Percentiles rank a stretch among this genome's conserved stretches.
Evolutionary conservation across 2,113 vertebrate species (phyloP).

Genomic region (Chiloscyllium plagiosum): DNA sequence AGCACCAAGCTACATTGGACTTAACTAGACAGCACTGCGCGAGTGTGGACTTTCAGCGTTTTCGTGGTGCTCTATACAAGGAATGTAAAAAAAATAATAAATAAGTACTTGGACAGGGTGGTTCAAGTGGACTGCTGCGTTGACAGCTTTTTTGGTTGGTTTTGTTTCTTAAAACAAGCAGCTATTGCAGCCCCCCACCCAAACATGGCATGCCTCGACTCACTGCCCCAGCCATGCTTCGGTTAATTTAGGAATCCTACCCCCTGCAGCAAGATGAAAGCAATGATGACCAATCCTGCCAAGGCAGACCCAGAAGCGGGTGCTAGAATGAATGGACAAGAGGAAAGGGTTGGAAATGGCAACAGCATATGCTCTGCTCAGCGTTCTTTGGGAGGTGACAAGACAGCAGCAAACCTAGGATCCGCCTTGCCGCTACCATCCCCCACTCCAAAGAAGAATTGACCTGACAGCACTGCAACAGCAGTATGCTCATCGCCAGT

Average conservation of each 20-base stretch:
- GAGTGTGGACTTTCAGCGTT: slow-evolving; percentile 30
- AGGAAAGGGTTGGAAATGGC: neutral
- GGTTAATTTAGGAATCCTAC: neutral
- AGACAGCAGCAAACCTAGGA: neutral
- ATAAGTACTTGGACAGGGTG: slow-evolving; percentile 25
- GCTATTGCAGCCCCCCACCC: neutral
- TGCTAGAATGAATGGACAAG: neutral
- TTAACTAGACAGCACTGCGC: slow-evolving; percentile 20
- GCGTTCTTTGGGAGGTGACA: neutral
- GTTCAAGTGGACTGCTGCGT: slow-evolving; percentile 30
- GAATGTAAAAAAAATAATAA: slow-evolving; percentile 32
- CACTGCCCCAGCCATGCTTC: neutral
- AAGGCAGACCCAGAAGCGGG: neutral
- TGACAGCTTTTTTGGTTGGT: slow-evolving; percentile 20
- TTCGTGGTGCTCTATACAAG: slow-evolving; percentile 33
- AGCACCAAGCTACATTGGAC: slow-evolving; percentile 20
- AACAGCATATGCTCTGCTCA: neutral
- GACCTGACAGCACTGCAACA: neutral
- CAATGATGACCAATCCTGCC: too few species aligned
- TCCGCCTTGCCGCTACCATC: neutral
- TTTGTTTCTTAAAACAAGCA: neutral
- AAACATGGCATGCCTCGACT: neutral
- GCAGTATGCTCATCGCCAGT: neutral
- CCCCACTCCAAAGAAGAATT: neutral
- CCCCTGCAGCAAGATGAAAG: neutral